Evolutionary conservation across 2,888 invertebrate species (phyloP), one percentile per base, ranked within the genome.

Genomic region (Zygogramma bicolorata): DNA sequence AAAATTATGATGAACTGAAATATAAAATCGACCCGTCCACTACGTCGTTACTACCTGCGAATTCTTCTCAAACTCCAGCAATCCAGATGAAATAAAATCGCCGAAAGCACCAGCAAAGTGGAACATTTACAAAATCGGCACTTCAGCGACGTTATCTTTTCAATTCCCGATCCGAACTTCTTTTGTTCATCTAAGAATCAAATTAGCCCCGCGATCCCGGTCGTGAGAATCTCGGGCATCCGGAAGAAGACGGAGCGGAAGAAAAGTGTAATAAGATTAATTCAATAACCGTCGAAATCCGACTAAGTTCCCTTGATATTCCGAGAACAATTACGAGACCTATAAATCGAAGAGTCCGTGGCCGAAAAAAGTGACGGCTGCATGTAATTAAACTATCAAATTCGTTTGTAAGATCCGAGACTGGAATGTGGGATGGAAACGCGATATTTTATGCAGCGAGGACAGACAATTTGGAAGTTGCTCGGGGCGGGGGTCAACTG

Each of bases 331-430:
- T 77, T 77, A 77, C 69, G 34, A 67, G 71, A 68, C 69, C 75
- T 66, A 77, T 74, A 75, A 77, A 76, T 76, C 76, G 70, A 63
- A 66, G 67, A 27, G 53, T 53, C 53, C 25, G 7, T 53, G 53
- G 53, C 27, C 25, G 53, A 53, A 70, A 65, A 70, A 63, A 57
- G 29, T 65, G 65, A 59, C 38, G 22, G 65, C 61, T 72, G 65
- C 70, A 70, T 73, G 70, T 74, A 77, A 77, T 77, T 76, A 76
- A 77, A 76, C 75, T 76, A 73, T 76, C 73, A 77, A 75, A 75
- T 75, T 76, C 73, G 70, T 66, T 68, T 61, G 71, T 67, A 71
- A 68, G 71, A 65, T 70, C 67, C 25, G 31, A 62, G 40, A n/a
- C 42, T 70, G 63, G 74, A 77, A 75, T 77, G 72, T 67, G 29